Base-by-base conservation (phyloP, 2,113 vertebrate species). In the Ptyas mucosa region DNA sequence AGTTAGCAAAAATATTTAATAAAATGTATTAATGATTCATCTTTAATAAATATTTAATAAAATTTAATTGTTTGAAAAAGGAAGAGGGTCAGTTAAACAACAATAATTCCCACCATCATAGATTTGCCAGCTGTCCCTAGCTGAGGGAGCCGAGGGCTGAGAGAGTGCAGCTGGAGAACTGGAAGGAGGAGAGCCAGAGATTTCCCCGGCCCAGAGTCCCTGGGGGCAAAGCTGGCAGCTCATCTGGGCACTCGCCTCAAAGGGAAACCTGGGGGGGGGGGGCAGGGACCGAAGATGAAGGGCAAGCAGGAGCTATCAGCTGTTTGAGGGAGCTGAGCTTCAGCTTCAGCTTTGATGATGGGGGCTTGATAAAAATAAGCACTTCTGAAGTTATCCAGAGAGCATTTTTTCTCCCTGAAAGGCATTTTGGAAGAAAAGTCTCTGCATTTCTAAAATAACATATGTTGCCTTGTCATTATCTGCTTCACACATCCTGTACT, bases 401-500 rank as follows among this genome's bases (percentile, higher is more conserved):
- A 55, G 69, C 39, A 21, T 81, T 90, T 75, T 91, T 75, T 24
- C 69, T 20, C 29, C 9, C 87, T 55, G 87, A n/a, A 11, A 39
- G 9, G n/a, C 87, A 43, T 39, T 54, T 21, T n/a, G 12, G 52
- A 55, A 57, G n/a, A 89, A 55, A 55, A 20, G 10, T 85, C 90
- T 55, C 90, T 54, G 69, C 52, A 91, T 18, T 85, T 85, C 90
- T 91, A 85, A 91, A 91, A 91, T 91, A 85, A 34, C 90, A 55
- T 55, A 85, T 55, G 69, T 43, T 43, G 69, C 34, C 90, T 85
- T 91, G 69, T 91, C 90, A 85, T 21, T 34, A 12, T 55, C 51
- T 81, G 51, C 69, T 91, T 91, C 90, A 85, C 90, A 91, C 90
- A 43, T 90, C 89, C 69, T 85, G 90, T 54, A 91, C 90, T 85